A percentile compares a stretch with the other conserved stretches of the same genome.
These are phyloP conservation scores for Tenthredo amoena DNA, from an alignment of 2,888 invertebrate species.

Conservation along the genomic window DNA sequence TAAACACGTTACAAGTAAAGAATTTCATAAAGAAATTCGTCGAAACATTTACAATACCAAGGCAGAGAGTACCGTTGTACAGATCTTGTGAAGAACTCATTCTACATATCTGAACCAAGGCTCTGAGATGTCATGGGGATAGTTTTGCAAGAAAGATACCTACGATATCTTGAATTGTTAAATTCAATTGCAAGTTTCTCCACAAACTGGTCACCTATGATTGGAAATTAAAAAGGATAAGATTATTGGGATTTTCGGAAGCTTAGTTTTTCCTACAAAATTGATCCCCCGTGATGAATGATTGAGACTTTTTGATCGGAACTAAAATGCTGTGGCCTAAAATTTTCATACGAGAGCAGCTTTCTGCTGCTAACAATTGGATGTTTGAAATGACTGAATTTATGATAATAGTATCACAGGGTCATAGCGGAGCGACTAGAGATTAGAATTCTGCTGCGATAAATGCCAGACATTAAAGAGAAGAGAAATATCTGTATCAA, in stretches of 20 bases:
- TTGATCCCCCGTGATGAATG: not conserved
- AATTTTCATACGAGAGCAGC: constrained; percentile 11
- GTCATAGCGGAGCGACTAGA: constrained; percentile 57
- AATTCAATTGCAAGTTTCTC: not conserved
- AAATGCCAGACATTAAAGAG: constrained; percentile 55
- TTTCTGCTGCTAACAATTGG: constrained; percentile 42
- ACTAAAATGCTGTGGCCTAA: not conserved
- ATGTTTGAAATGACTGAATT: constrained; percentile 56
- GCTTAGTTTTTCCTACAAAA: not conserved
- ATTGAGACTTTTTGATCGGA: not conserved
- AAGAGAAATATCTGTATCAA: constrained; percentile 29
- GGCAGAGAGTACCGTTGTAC: not conserved
- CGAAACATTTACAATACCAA: not conserved
- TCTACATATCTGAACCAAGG: not conserved
- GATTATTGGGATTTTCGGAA: not conserved
- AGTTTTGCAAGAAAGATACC: not conserved
- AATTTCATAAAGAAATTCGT: not conserved
- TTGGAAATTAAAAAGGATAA: not conserved
- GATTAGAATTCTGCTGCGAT: constrained; percentile 57
- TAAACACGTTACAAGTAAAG: not conserved
- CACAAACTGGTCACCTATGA: not conserved
- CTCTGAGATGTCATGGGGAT: not conserved
- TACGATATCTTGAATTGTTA: not conserved
- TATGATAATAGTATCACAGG: constrained; percentile 57
- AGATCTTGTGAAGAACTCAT: not conserved